A percentile compares a stretch with the other conserved stretches of the same genome.
These are phyloP conservation scores for Pachypeltis micranthus DNA, from an alignment of 1,140 invertebrate genomes.

Conservation along the genomic window DNA sequence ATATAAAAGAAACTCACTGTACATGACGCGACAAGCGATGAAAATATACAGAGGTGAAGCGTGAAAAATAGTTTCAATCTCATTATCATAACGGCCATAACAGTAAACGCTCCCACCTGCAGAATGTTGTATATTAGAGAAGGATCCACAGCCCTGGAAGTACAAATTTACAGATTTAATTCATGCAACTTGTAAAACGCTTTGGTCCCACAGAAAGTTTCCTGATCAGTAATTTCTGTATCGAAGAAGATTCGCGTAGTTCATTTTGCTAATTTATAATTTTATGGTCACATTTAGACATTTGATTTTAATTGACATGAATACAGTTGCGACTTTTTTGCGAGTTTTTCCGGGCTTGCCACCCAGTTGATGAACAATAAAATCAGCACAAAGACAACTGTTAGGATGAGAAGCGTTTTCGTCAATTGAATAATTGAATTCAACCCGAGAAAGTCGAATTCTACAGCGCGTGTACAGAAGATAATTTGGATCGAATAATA, in stretches of 20 bases:
- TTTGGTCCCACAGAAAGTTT: too few species aligned
- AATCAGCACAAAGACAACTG: slow-evolving; percentile 31
- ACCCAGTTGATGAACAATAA: slow-evolving; percentile 14
- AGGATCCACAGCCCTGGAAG: slow-evolving; percentile 37
- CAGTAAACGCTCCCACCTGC: slow-evolving; percentile 51
- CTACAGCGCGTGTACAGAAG: slow-evolving; percentile 66
- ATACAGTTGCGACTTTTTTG: too few species aligned
- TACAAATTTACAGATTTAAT: too few species aligned
- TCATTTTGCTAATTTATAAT: too few species aligned
- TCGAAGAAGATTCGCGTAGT: too few species aligned
- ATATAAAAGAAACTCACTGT: slow-evolving; percentile 39
- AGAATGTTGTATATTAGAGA: slow-evolving; percentile 58
- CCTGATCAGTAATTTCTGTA: too few species aligned
- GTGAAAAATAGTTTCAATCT: slow-evolving; percentile 71
- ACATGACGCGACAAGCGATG: slow-evolving; percentile 44
- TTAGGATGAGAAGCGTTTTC: slow-evolving; percentile 44
- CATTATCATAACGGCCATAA: slow-evolving; percentile 71
- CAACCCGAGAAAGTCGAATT: slow-evolving; percentile 67
- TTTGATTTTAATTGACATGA: too few species aligned
- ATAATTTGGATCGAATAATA: slow-evolving; percentile 63
- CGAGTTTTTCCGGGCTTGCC: slow-evolving; percentile 2
- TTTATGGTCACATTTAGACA: too few species aligned
- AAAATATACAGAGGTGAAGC: slow-evolving; percentile 63
- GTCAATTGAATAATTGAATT: slow-evolving; percentile 19
- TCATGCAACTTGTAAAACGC: too few species aligned